A percentile compares a stretch with the other conserved stretches of the same genome.
These are phyloP conservation scores for Stenotaenia linearis DNA, from an alignment of 2,888 invertebrate genomes.

Conservation along the genomic window DNA sequence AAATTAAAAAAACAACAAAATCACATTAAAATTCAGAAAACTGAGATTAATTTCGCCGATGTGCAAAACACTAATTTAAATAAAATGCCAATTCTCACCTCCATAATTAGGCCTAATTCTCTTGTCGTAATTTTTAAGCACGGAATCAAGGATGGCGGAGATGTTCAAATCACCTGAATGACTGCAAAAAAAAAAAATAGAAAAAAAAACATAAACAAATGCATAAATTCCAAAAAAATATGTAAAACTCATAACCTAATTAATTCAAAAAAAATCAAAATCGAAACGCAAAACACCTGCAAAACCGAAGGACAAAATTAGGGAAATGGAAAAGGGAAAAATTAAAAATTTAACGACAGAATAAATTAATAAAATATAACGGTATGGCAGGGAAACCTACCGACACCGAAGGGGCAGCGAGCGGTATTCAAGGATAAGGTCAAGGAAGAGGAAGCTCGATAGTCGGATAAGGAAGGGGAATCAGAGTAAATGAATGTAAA, in stretches of 20 bases:
- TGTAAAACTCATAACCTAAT: too few relatives aligned
- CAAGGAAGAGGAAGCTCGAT: not conserved
- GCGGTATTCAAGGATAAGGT: not conserved
- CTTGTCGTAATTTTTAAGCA: conserved; percentile 96
- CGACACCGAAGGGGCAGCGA: too few relatives aligned
- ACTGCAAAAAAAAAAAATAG: not conserved
- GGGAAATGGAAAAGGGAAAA: too few relatives aligned
- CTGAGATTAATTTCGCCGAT: too few relatives aligned
- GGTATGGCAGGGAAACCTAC: not conserved
- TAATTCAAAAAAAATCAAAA: too few relatives aligned
- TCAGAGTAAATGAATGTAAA: not conserved
- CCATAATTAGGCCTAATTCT: conserved; percentile 98
- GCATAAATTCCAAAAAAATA: not conserved
- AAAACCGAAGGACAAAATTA: too few relatives aligned
- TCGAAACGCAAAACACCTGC: too few relatives aligned
- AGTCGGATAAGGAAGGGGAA: not conserved
- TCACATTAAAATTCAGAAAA: not conserved
- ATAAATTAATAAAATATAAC: too few relatives aligned
- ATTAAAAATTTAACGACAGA: too few relatives aligned
- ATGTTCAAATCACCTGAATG: conserved; percentile 69
- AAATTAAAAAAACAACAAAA: not conserved
- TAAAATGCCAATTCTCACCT: conserved; percentile 76
- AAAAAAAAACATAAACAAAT: not conserved
- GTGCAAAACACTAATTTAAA: too few relatives aligned
- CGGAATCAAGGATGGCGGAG: conserved; percentile 89